Evolutionary conservation across 2,113 vertebrate species (phyloP).

Genomic region (Phoenicopterus ruber): DNA sequence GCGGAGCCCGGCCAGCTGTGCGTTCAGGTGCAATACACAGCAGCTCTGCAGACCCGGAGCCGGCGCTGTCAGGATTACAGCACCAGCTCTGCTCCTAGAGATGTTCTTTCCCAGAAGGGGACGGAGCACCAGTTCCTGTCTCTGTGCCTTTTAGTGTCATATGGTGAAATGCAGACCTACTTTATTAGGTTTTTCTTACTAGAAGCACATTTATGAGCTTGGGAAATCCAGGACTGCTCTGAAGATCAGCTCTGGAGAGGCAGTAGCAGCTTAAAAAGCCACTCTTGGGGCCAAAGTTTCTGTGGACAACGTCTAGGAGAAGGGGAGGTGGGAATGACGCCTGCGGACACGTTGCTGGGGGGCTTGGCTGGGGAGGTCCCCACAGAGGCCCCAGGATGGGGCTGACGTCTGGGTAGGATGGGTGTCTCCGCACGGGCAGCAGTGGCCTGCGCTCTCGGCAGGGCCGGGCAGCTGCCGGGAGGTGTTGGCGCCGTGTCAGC

Average conservation of each 20-base stretch:
- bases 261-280: neutral
- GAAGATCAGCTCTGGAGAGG: neutral
- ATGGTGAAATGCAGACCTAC: neutral
- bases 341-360: neutral
- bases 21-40: neutral
- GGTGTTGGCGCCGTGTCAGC: neutral
- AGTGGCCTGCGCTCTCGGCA: neutral
- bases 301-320: neutral
- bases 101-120: neutral
- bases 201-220: neutral
- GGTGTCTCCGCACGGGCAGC: neutral
- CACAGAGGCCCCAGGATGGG: fast-evolving
- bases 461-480: neutral
- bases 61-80: neutral
- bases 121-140: neutral
- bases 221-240: neutral
- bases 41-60: neutral
- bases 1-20: neutral
- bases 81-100: neutral
- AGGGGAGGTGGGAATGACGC: neutral
- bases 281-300: neutral
- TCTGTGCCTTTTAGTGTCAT: neutral
- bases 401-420: neutral
- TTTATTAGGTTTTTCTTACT: neutral
- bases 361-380: neutral